Conservation (phyloP, 1,140 invertebrate species). For the Drosophila pseudoobscura region DNA sequence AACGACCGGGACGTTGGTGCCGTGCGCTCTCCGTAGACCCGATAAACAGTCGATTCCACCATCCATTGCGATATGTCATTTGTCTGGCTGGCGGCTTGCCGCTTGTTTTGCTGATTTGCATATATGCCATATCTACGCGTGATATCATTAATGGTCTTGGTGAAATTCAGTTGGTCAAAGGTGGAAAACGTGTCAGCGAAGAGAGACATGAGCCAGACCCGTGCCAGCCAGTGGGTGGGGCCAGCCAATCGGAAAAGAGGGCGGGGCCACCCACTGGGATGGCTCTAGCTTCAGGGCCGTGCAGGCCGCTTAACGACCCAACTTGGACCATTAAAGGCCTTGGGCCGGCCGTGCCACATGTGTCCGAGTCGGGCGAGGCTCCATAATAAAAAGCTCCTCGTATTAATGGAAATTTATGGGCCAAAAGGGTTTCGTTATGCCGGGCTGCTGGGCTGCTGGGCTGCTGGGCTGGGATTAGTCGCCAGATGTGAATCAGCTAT, state of each 20-base stretch:
- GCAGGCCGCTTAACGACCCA: constrained; percentile 18
- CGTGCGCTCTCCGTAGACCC: constrained; percentile 16
- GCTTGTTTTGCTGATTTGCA: constrained; percentile 39
- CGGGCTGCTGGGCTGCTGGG: too few relatives aligned
- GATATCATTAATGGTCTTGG: constrained; percentile 20
- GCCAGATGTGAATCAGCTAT: constrained; percentile 46
- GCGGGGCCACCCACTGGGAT: too few relatives aligned
- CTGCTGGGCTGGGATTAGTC: constrained; percentile 42
- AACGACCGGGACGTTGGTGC: constrained; percentile 15
- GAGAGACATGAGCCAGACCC: constrained; percentile 26
- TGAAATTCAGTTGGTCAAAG: constrained; percentile 18
- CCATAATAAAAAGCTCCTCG: constrained; percentile 69
- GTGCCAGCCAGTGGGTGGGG: constrained; percentile 8
- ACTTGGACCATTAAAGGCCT: constrained; percentile 50
- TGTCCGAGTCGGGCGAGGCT: constrained; percentile 24
- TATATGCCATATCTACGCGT: constrained; percentile 31
- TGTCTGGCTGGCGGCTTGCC: background rate
- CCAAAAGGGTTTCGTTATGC: constrained; percentile 28
- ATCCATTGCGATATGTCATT: constrained; percentile 1
- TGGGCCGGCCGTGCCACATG: constrained; percentile 47
- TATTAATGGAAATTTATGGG: constrained; percentile 76
- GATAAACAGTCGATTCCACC: constrained; percentile 20
- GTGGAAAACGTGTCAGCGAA: constrained; percentile 51
- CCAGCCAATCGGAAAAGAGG: too few relatives aligned
- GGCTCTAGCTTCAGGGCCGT: background rate